Conservation (phyloP, 2,888 invertebrate genomes). For the Aricia artaxerxes region DNA sequence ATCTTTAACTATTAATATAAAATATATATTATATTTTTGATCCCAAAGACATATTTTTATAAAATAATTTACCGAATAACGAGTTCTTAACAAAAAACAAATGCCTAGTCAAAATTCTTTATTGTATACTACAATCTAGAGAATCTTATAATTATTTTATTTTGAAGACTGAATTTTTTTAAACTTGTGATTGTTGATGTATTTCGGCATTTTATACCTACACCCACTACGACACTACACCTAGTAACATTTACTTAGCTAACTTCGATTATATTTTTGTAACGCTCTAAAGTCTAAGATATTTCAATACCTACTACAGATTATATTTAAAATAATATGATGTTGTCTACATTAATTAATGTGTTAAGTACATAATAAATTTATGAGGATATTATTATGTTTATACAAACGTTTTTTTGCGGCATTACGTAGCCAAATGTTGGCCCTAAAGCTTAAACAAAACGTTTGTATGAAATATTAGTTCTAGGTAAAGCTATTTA, state of each 20-base stretch:
- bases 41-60: background rate
- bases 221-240: background rate
- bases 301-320: background rate
- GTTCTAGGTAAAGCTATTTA: background rate
- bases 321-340: background rate
- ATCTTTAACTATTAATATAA: background rate
- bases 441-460: background rate
- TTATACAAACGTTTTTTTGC: background rate
- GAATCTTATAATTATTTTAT: background rate
- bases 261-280: slow-evolving; percentile 4
- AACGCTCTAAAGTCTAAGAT: background rate
- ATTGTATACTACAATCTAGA: background rate
- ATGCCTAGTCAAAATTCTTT: slow-evolving; percentile 8
- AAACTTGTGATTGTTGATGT: background rate
- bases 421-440: background rate
- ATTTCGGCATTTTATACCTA: background rate
- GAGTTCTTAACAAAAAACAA: background rate
- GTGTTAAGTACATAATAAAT: background rate
- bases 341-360: background rate
- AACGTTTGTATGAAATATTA: background rate
- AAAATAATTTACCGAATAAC: background rate
- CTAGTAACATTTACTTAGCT: background rate
- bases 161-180: background rate
- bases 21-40: background rate
- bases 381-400: background rate